These are phyloP conservation scores for Pitta sordida DNA, from an alignment of 2,113 vertebrate species.

Conservation along the genomic window DNA sequence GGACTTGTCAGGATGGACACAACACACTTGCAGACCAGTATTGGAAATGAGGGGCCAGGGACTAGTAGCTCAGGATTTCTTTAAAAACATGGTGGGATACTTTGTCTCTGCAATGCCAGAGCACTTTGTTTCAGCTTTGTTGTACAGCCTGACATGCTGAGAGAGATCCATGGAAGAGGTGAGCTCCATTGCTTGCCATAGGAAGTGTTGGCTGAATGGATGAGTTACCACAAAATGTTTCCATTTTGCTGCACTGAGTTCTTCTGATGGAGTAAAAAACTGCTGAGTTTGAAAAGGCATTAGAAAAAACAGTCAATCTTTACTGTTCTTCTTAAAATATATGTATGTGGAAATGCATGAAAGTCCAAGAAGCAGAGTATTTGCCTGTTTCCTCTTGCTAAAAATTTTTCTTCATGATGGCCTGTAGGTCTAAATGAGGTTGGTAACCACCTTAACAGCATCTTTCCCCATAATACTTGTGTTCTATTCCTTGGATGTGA, in stretches of 20 bases:
- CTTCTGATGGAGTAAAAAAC: background rate
- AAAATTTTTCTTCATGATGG: background rate
- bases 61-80: background rate
- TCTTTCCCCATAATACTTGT: background rate
- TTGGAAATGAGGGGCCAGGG: background rate
- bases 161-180: background rate
- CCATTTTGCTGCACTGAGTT: background rate
- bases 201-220: background rate
- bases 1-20: background rate
- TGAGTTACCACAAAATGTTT: conserved; percentile 1
- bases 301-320: background rate
- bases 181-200: background rate
- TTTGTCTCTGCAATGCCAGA: background rate
- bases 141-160: fast-evolving
- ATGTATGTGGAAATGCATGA: background rate
- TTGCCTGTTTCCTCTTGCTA: background rate
- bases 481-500: background rate
- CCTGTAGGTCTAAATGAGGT: background rate
- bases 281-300: background rate
- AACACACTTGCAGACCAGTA: background rate
- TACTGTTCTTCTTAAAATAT: background rate
- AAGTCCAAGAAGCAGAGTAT: background rate
- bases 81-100: background rate
- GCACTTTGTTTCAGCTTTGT: background rate
- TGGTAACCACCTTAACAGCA: fast-evolving